These are phyloP conservation scores for Protobothrops flavoviridis DNA, from an alignment of 2,113 vertebrate genomes.

Conservation along the genomic window DNA sequence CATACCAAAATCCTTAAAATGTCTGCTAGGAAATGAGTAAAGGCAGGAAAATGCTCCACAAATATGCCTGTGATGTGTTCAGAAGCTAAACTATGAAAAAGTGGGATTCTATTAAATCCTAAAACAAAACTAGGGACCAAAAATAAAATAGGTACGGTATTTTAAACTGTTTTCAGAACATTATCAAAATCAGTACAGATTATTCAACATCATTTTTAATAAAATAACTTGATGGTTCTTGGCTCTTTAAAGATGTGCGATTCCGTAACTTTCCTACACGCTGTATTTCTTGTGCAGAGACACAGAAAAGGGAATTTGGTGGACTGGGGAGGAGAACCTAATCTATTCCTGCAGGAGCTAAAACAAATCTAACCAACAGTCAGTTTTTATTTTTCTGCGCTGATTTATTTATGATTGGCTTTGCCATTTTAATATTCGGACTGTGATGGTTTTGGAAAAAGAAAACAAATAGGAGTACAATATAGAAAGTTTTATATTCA, in stretches of 20 bases:
- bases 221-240: neutral
- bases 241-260: neutral
- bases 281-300: neutral
- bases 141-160: no score
- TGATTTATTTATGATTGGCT: constrained; percentile 50
- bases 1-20: neutral
- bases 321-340: neutral
- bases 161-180: neutral
- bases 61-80: neutral
- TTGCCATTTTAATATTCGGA: constrained; percentile 45
- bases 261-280: neutral
- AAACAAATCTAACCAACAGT: neutral
- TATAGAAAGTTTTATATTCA: constrained; percentile 48
- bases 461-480: constrained; percentile 43
- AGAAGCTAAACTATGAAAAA: neutral
- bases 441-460: constrained; percentile 48
- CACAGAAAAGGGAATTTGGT: neutral
- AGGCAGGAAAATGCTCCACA: neutral
- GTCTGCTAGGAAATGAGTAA: neutral
- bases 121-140: neutral
- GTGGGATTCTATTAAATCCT: neutral
- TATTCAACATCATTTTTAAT: neutral
- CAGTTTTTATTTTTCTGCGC: constrained; percentile 56
- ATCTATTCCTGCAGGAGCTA: neutral
- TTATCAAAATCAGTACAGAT: neutral